These are phyloP conservation scores for Plotosus lineatus DNA, from an alignment of 2,113 vertebrate genomes.

Conservation along the genomic window DNA sequence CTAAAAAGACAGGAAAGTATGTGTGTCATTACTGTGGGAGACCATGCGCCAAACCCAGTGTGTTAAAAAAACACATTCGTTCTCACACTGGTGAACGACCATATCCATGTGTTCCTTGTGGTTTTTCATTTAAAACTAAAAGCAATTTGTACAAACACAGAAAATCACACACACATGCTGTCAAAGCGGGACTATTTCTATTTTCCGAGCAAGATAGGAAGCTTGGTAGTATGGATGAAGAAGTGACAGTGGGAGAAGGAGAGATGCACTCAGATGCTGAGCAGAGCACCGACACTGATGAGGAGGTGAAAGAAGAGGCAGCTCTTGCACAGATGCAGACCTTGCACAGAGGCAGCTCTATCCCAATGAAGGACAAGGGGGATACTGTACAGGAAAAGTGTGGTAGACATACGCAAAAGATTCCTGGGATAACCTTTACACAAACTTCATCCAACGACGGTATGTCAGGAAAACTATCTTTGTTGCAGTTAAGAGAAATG, in stretches of 20 bases:
- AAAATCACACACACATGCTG: constrained; percentile 95
- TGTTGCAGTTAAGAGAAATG: constrained; percentile 77
- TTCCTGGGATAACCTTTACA: constrained; percentile 86
- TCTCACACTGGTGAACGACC: constrained; percentile 97
- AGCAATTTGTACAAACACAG: constrained; percentile 99
- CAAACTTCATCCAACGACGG: constrained; percentile 88
- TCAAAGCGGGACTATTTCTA: constrained; percentile 91
- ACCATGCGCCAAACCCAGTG: constrained; percentile 98
- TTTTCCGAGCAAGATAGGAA: constrained; percentile 86
- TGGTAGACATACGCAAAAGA: constrained; percentile 64
- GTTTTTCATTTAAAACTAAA: constrained; percentile 99
- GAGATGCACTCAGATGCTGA: constrained; percentile 94
- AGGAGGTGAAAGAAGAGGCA: constrained; percentile 82
- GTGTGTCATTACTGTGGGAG: constrained; percentile 97
- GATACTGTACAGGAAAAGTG: constrained; percentile 64
- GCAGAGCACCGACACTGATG: constrained; percentile 96
- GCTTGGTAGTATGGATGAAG: constrained; percentile 80
- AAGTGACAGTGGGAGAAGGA: constrained; percentile 86
- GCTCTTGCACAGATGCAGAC: constrained; percentile 75
- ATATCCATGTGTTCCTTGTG: constrained; percentile 94
- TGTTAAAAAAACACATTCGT: constrained; percentile 97
- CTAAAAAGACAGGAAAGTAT: constrained; percentile 94
- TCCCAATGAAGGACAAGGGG: constrained; percentile 58
- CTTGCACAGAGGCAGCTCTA: constrained; percentile 76
- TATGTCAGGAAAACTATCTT: constrained; percentile 76